A percentile compares a stretch with the other conserved stretches of the same genome.
phyloP scores from a whole-genome alignment of 1,140 invertebrate genomes.

The Tenebrio molitor region DNA sequence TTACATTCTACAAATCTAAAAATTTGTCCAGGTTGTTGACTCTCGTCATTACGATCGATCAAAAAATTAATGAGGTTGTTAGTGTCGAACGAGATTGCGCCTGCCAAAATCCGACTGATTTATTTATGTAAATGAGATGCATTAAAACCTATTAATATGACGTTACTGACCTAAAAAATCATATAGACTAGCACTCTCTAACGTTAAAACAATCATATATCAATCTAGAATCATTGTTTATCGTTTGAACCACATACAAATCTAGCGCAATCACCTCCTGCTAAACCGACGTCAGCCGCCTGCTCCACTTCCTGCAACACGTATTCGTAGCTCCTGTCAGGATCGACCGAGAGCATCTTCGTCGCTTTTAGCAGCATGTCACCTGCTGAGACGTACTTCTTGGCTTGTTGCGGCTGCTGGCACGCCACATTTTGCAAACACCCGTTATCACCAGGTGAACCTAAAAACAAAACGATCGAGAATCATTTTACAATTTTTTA shows the following conservation, averaged over 20 bases:
- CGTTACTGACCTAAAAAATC: conserved; percentile 14
- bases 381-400: conserved; percentile 80
- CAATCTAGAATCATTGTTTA: conserved; percentile 18
- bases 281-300: conserved; percentile 58
- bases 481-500: too few relatives aligned
- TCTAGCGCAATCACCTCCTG: conserved; percentile 60
- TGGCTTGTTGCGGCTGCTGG: conserved; percentile 78
- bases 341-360: conserved; percentile 70
- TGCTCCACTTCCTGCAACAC: conserved; percentile 60
- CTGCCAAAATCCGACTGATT: neutral
- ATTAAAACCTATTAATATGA: neutral
- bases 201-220: neutral
- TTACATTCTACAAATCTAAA: conserved; percentile 2
- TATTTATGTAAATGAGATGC: conserved; percentile 6
- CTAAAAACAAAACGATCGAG: conserved; percentile 63
- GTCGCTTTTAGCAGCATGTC: conserved; percentile 80
- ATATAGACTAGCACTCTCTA: conserved; percentile 5
- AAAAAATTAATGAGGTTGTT: conserved; percentile 3
- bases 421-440: conserved; percentile 84
- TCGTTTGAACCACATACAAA: conserved; percentile 52
- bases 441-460: conserved; percentile 74
- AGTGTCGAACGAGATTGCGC: neutral
- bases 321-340: conserved; percentile 57
- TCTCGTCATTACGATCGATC: neutral
- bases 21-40: conserved; percentile 3